Evolutionary conservation across 2,113 vertebrate genomes (phyloP), one percentile per base, ranked within the genome.

Genomic region (Otis tarda): DNA sequence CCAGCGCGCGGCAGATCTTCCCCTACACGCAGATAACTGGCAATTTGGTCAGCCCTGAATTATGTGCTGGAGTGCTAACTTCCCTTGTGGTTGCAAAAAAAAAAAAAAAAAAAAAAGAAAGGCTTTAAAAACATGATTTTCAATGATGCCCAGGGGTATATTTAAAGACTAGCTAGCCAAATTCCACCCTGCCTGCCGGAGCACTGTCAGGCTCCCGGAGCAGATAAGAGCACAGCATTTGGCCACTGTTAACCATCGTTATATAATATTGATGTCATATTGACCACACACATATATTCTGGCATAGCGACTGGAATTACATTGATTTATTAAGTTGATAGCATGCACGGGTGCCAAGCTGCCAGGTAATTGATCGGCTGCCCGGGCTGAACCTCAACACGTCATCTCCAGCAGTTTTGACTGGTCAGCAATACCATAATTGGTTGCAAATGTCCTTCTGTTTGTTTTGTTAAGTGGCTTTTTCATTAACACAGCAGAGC

Each of bases 401-500:
- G 97, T 94, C 96, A 96, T 97, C 98, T 97, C 95, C 97, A 98
- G 96, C 80, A 41, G 97, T 96, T 97, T 94, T 98, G 98, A 97
- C 97, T 96, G 97, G 98, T 98, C 98, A 98, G 98, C 98, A 98
- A 97, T 98, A 96, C 95, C 87, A 55, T 98, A 97, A 98, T 97
- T 97, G 98, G 97, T 98, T 98, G 97, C 98, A 98, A 98, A 98
- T 98, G 97, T 98, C 97, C 95, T 96, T 92, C 87, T 96, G 70
- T 97, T 98, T 97, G 96, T 97, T 98, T 97, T 94, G 93, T 92
- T 84, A 92, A 97, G 94, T 95, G 94, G 97, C 96, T 97, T 97
- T 98, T 97, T 97, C 96, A 97, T 98, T 98, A 97, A 97, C 94
- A 78, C 79, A 90, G 94, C 6, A n/a, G 94, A 97, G 95, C 95